Conservation (phyloP, 2,797 vertebrate genomes). For the Takifugu ocellatus region DNA sequence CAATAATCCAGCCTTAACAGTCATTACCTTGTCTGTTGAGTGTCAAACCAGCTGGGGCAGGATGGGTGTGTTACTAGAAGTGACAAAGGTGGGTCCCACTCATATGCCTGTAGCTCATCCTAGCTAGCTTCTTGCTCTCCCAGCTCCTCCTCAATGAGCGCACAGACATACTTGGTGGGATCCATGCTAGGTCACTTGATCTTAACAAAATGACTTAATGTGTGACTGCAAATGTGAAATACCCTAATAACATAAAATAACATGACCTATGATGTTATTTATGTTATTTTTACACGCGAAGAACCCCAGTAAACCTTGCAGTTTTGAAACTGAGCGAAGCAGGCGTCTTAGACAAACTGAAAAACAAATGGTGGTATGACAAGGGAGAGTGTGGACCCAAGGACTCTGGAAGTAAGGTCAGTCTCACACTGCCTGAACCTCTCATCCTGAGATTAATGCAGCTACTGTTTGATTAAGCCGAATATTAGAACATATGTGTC, state of each 20-base stretch:
- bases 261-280: conserved; percentile 99
- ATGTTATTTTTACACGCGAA: conserved; percentile 99
- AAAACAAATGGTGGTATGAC: conserved; percentile 99
- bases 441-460: conserved; percentile 68
- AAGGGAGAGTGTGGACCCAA: conserved; percentile 99
- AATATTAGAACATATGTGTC: conserved; percentile 23
- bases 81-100: conserved; percentile 96
- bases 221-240: conserved; percentile 77
- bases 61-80: conserved; percentile 94
- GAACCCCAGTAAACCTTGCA: conserved; percentile 99
- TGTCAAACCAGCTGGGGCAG: conserved; percentile 82
- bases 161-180: conserved; percentile 91
- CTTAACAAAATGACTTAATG: conserved; percentile 46
- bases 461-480: conserved; percentile 52
- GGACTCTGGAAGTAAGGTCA: conserved; percentile 99
- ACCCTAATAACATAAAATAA: conserved; percentile 99
- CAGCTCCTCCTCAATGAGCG: conserved; percentile 74
- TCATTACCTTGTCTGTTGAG: conserved; percentile 79
- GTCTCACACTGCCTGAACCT: conserved; percentile 79
- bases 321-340: conserved; percentile 99
- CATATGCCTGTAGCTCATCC: conserved; percentile 90
- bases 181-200: conserved; percentile 92
- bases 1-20: conserved; percentile 91
- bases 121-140: conserved; percentile 79
- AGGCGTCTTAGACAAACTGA: conserved; percentile 99